Evolutionary conservation across 2,888 invertebrate genomes (phyloP).

Genomic region (Pelosia muscerda): DNA sequence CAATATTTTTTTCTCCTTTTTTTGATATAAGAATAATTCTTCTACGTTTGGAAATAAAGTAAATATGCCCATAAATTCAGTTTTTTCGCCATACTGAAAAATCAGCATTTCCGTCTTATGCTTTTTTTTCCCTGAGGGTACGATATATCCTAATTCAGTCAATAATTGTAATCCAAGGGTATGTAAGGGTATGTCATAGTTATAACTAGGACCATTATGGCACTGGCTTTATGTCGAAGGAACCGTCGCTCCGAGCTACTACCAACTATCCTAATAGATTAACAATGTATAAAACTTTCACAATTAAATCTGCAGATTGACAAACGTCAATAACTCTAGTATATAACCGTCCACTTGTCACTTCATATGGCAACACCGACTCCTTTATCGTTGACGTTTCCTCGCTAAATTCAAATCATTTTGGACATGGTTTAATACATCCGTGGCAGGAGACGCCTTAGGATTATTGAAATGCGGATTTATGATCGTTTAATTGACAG

Average conservation of each 20-base stretch:
- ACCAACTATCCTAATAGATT: neutral
- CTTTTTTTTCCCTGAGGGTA: too few species aligned
- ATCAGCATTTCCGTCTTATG: too few species aligned
- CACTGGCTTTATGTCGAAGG: too few species aligned
- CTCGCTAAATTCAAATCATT: slow-evolving; percentile 63
- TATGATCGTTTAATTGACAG: slow-evolving; percentile 52
- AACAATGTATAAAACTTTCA: neutral
- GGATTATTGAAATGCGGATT: slow-evolving; percentile 53
- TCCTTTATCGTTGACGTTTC: slow-evolving; percentile 60
- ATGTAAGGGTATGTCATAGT: too few species aligned
- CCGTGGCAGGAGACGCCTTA: slow-evolving; percentile 55
- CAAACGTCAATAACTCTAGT: neutral
- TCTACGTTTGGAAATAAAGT: too few species aligned
- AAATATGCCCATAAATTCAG: too few species aligned
- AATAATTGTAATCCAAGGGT: too few species aligned
- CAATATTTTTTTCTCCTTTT: too few species aligned
- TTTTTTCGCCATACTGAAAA: too few species aligned
- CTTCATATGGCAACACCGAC: slow-evolving; percentile 41
- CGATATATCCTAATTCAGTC: too few species aligned
- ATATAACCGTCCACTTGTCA: slow-evolving; percentile 24
- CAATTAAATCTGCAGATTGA: neutral
- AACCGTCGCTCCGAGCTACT: neutral
- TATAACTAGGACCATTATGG: too few species aligned
- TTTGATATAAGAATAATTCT: too few species aligned
- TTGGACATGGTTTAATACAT: slow-evolving; percentile 60